A percentile compares a stretch with the other conserved stretches of the same genome.
Conservation (phyloP, 1,140 invertebrate species). For the Brachionus asplanchnoidis region DNA sequence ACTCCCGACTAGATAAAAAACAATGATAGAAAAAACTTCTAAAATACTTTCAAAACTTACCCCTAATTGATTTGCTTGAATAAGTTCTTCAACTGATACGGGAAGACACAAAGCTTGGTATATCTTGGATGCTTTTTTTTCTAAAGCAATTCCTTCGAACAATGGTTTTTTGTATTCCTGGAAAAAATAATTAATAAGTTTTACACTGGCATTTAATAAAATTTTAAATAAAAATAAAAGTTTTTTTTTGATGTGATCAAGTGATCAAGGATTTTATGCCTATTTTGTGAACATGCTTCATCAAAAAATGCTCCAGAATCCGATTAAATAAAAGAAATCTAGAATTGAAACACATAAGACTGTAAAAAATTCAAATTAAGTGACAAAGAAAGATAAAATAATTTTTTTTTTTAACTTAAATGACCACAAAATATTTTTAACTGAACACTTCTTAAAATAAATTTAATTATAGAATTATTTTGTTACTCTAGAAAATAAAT, state of each 20-base stretch:
- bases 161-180: slow-evolving; percentile 60
- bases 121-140: slow-evolving; percentile 55
- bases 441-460: no score
- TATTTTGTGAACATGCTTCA: not conserved
- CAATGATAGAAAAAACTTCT: slow-evolving; percentile 60
- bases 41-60: slow-evolving; percentile 44
- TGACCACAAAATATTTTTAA: no score
- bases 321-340: no score
- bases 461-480: no score
- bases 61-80: slow-evolving; percentile 51
- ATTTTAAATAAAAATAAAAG: not conserved
- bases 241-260: not conserved
- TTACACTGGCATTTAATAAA: not conserved
- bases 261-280: not conserved
- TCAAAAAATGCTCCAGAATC: no score
- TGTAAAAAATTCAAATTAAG: no score
- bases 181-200: not conserved
- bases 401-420: no score
- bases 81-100: slow-evolving; percentile 67
- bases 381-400: no score
- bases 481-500: no score
- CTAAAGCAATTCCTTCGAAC: slow-evolving; percentile 50
- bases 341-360: no score
- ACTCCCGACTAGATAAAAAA: slow-evolving; percentile 56
- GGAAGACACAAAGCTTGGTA: slow-evolving; percentile 86